A percentile compares a stretch with the other conserved stretches of the same genome.
These are phyloP conservation scores for Dasypus novemcinctus DNA, from an alignment of 2,113 vertebrate species.

Conservation along the genomic window DNA sequence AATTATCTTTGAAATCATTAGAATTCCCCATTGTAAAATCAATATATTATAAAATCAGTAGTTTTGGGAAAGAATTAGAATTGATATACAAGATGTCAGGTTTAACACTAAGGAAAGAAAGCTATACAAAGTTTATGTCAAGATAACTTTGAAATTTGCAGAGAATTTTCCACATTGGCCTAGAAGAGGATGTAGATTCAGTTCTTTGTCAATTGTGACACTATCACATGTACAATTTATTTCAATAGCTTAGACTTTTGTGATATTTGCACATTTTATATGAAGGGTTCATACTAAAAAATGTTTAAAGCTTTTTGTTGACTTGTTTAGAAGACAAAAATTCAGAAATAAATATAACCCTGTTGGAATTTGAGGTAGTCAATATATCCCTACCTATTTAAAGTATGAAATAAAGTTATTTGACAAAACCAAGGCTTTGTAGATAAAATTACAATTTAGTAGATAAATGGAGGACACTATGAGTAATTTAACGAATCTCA, in stretches of 20 bases:
- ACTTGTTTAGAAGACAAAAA: neutral
- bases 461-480: neutral
- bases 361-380: neutral
- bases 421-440: neutral
- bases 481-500: neutral
- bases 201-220: neutral
- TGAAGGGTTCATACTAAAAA: neutral
- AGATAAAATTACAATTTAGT: neutral
- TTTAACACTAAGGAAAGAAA: neutral
- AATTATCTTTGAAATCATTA: neutral
- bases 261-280: neutral
- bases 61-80: neutral
- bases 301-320: neutral
- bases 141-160: neutral
- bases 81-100: neutral
- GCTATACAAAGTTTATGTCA: neutral
- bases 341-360: neutral
- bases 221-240: neutral
- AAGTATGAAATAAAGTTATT: neutral
- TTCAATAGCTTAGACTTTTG: neutral
- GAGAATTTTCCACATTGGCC: neutral
- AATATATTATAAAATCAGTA: neutral
- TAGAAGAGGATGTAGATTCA: neutral
- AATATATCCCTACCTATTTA: neutral
- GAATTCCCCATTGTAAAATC: neutral